phyloP scores from a whole-genome alignment of 2,888 invertebrate genomes.

The Ernsta delagoae region DNA sequence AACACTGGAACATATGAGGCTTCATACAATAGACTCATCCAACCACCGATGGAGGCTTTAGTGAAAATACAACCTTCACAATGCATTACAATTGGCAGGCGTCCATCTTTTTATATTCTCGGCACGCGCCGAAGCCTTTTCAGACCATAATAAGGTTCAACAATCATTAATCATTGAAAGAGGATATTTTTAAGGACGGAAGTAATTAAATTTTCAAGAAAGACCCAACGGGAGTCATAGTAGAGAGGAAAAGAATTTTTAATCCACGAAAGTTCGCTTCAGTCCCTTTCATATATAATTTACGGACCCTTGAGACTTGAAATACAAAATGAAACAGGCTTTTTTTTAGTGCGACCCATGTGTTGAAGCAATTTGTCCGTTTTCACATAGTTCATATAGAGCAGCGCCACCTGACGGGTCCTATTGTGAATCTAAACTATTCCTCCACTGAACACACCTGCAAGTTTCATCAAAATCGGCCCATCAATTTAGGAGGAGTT shows the following conservation, averaged over 20 bases:
- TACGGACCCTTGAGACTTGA: neutral
- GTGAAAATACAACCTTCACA: neutral
- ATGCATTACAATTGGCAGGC: conserved; percentile 7
- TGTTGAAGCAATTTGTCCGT: no score
- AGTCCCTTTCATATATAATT: neutral
- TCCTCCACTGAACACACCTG: no score
- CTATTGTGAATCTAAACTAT: no score
- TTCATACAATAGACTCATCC: neutral
- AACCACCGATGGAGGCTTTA: neutral
- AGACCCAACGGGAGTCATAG: neutral
- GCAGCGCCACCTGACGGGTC: no score
- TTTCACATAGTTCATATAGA: no score
- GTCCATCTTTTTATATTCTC: conserved; percentile 3
- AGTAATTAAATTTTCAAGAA: conserved; percentile 9
- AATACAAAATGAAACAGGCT: no score
- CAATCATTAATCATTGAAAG: conserved; percentile 6
- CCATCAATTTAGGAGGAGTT: no score
- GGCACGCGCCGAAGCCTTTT: neutral
- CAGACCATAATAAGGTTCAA: conserved; percentile 2
- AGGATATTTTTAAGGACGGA: neutral
- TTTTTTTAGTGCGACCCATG: no score
- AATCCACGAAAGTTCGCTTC: neutral
- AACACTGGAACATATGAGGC: neutral
- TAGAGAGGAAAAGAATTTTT: neutral
- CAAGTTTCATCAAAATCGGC: no score